A percentile compares a stretch with the other conserved stretches of the same genome.
These are phyloP conservation scores for Standfussiana lucernea DNA, from an alignment of 2,888 invertebrate genomes.

Conservation along the genomic window DNA sequence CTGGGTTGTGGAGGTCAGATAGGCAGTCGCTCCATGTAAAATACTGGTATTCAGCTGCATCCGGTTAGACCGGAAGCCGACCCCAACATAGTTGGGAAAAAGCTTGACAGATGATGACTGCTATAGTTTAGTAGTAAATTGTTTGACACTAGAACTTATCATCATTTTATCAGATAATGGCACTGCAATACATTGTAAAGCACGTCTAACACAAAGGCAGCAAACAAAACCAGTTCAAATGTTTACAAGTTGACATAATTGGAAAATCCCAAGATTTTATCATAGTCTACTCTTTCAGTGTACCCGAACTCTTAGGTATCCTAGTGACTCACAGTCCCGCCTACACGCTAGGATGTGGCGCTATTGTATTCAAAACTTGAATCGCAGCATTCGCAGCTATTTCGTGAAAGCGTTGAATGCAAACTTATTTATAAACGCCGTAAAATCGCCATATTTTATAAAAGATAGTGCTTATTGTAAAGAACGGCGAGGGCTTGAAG, in stretches of 20 bases:
- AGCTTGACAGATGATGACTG: too few species aligned
- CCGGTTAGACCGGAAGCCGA: too few species aligned
- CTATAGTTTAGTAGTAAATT: neutral
- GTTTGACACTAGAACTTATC: neutral
- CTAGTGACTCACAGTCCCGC: constrained; percentile 66
- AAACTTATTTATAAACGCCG: constrained; percentile 60
- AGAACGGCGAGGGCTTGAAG: constrained; percentile 52
- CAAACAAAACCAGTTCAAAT: neutral
- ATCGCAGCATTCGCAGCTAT: constrained; percentile 60
- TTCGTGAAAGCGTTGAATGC: constrained; percentile 71
- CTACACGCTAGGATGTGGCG: constrained; percentile 66
- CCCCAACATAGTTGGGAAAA: too few species aligned
- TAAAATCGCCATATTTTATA: constrained; percentile 61
- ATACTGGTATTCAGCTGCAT: too few species aligned
- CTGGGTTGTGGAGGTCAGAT: too few species aligned
- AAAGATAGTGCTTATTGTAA: constrained; percentile 49
- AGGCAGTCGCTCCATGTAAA: too few species aligned
- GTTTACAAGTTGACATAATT: neutral
- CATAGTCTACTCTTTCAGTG: constrained; percentile 11
- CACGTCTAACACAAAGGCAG: neutral
- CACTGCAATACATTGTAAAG: neutral
- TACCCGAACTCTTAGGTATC: constrained; percentile 45
- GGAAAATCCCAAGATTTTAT: neutral
- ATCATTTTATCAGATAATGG: neutral
- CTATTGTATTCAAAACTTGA: constrained; percentile 72